Evolutionary conservation across 2,797 vertebrate species (phyloP).

Genomic region (Sus cebifrons): DNA sequence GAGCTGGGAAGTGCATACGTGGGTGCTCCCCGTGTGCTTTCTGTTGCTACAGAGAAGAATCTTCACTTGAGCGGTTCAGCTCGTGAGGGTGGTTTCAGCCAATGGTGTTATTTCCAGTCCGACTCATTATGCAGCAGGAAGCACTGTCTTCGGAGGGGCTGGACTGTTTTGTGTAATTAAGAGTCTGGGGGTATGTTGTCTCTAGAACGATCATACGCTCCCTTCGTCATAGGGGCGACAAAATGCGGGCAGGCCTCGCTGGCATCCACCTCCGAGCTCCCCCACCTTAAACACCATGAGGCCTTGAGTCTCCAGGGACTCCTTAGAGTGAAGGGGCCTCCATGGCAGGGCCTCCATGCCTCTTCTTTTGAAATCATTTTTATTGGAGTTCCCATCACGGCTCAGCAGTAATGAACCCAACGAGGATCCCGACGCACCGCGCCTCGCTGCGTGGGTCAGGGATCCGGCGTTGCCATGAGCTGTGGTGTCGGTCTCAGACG

Average conservation of each 20-base stretch:
- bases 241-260: background rate
- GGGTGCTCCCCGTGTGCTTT: background rate
- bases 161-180: background rate
- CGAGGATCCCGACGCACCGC: too few relatives aligned
- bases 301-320: background rate
- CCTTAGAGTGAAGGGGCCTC: background rate
- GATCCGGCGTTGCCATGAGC: too few relatives aligned
- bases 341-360: background rate
- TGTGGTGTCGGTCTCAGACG: too few relatives aligned
- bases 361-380: background rate
- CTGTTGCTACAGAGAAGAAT: background rate
- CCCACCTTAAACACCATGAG: background rate
- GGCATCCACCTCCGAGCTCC: background rate
- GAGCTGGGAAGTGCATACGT: background rate
- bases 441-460: too few relatives aligned
- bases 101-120: background rate
- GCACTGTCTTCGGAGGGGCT: background rate
- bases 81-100: background rate
- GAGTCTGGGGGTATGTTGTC: background rate
- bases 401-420: too few relatives aligned
- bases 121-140: background rate
- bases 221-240: background rate
- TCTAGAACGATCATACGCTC: background rate
- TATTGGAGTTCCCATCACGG: too few relatives aligned
- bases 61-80: background rate